Base-by-base conservation (phyloP, 2,888 invertebrate genomes). In the Meta bourneti region DNA sequence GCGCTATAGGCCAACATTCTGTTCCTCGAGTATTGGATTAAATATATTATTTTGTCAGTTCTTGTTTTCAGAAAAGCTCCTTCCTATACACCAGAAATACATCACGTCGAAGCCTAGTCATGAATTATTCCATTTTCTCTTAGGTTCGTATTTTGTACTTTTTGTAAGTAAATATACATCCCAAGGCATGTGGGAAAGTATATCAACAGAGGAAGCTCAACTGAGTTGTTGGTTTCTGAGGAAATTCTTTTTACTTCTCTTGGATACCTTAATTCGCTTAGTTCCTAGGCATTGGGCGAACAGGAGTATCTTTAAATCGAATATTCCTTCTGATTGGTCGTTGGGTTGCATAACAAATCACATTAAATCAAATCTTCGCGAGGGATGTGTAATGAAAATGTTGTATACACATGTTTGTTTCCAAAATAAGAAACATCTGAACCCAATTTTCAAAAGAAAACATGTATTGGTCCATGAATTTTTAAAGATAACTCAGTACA, bases 121-220 rank as follows among this genome's bases (percentile, higher is more conserved):
- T 88, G 87, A 88, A 88, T 88, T 88, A 88, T 88, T 88, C 87
- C 74, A 80, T 79, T 80, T 88, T 80, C 87, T 80, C 80, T 88
- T 72, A 88, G 80, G 54, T 88, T 79, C 49, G 9, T n/a, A 80
- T 79, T 88, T 80, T 48, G 72, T 54, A 80, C 52, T 80, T 86
- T 88, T 80, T 88, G 54, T 80, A 88, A 80, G 72, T 88, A 88
- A 88, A 88, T 88, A 88, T 80, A 54, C 54, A 74, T 80, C 87
- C 34, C 74, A n/a, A 13, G 74, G 71, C 48, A 86, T 52, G 51
- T 71, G 78, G 79, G 78, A 85, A 79, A 86, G 70, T 72, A 51
- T 86, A 86, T 86, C 78, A 86, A 49, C 49, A 48, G 69, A n/a
- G 51, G 19, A 52, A 86, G 20, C 34, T 54, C 51, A 79, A 71